Evolutionary conservation across 2,113 vertebrate species (phyloP).

Genomic region (Leucopsar rothschildi): DNA sequence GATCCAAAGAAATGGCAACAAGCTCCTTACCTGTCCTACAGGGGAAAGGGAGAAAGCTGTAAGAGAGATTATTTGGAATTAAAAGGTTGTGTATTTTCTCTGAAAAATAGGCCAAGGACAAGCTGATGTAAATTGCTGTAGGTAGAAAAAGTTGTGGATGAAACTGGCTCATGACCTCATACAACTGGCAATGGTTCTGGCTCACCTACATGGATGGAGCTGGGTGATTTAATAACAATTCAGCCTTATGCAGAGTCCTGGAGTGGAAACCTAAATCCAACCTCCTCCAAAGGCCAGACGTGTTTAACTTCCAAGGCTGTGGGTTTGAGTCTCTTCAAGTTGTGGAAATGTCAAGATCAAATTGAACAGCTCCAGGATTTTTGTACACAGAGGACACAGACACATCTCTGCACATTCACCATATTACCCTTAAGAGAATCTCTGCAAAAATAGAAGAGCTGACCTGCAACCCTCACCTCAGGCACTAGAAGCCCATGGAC

Average conservation of each 20-base stretch:
- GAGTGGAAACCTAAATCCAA: background rate
- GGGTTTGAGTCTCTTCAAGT: background rate
- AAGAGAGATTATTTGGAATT: background rate
- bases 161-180: background rate
- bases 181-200: background rate
- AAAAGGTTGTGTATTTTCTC: background rate
- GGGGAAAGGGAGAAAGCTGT: background rate
- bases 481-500: background rate
- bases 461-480: rapidly evolving
- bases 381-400: background rate
- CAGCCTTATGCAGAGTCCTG: background rate
- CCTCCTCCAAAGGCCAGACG: background rate
- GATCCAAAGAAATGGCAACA: background rate
- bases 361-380: background rate
- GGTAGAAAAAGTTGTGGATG: background rate
- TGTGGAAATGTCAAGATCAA: background rate
- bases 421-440: background rate
- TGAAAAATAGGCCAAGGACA: background rate
- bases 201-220: background rate
- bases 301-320: background rate
- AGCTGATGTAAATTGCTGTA: background rate
- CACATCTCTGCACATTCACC: background rate
- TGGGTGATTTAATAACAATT: background rate
- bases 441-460: background rate
- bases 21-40: rapidly evolving